These are phyloP conservation scores for Ceratina australensis DNA, from an alignment of 1,140 invertebrate species.

Conservation along the genomic window DNA sequence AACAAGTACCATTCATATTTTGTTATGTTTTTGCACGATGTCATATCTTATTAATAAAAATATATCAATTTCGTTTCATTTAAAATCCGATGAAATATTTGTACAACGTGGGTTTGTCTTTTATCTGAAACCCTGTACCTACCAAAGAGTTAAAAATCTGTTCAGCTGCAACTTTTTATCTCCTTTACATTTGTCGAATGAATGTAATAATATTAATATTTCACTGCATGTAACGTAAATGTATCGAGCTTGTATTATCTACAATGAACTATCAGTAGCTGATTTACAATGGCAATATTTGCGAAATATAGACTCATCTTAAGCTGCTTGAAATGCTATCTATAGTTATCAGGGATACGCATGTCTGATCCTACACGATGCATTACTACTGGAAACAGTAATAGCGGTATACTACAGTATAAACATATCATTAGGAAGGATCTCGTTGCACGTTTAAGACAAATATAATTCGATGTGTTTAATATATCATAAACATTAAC, in stretches of 20 bases:
- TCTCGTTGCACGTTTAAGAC: neutral
- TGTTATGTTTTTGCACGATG: no score
- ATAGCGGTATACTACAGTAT: neutral
- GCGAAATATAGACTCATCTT: conserved; percentile 1
- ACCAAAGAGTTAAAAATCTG: no score
- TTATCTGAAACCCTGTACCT: no score
- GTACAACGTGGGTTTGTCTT: no score
- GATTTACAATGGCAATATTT: conserved; percentile 12
- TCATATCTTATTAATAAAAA: no score
- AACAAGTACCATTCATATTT: no score
- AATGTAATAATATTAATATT: neutral
- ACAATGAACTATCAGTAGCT: neutral
- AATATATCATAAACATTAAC: neutral
- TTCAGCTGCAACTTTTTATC: no score
- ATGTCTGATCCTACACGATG: conserved; percentile 12
- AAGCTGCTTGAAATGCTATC: conserved; percentile 20
- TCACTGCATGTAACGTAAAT: neutral
- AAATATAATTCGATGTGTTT: neutral
- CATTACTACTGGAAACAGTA: conserved; percentile 1
- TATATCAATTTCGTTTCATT: no score
- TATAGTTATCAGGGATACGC: neutral
- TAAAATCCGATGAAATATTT: no score
- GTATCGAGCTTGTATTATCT: neutral
- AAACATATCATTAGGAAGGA: neutral
- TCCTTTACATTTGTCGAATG: no score